Base-by-base conservation (phyloP, 2,888 invertebrate genomes). In the Ophioninae sp. region DNA sequence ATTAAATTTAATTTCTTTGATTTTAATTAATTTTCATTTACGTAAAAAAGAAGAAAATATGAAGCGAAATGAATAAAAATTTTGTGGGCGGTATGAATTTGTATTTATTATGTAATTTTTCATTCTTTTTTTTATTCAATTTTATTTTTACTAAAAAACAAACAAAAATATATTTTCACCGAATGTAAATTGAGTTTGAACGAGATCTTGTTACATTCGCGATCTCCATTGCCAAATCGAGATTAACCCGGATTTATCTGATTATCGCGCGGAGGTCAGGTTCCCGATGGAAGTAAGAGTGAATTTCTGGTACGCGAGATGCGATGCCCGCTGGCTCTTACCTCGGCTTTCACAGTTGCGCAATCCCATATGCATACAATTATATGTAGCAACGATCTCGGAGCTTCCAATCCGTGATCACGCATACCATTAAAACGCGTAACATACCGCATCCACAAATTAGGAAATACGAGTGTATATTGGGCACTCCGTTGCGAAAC, bases 201-300 rank as follows among this genome's bases (percentile, higher is more conserved):
- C 30, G 61, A 71, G 59, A 44, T 68, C 67, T 68, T 67, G 73
- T 79, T 81, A 13, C 20, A 81, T 72, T 23, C 64, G 68, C 68
- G 74, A 79, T 64, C 71, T 73, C 81, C 84, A 69, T 84, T 84
- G 79, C 81, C 81, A 79, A 84, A 84, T 79, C 76, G 84, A 82
- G 84, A 84, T 79, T 79, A 76, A 73, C 79, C 68, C 85, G 86
- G 87, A 90, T 89, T 86, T 88, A 87, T 88, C 88, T 88, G 87
- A 88, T 91, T 89, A 88, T 86, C 87, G 79, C 79, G 75, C 88
- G 87, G 89, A 90, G 91, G 90, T 91, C 90, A 90, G 87, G 85
- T 87, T 85, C 81, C 80, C 72, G 64, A 81, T 85, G 88, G 85
- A 88, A 89, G 90, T 89, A 90, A 90, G 89, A 90, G 90, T 89